phyloP scores from a whole-genome alignment of 2,888 invertebrate genomes.

The Anarsia innoxiella region DNA sequence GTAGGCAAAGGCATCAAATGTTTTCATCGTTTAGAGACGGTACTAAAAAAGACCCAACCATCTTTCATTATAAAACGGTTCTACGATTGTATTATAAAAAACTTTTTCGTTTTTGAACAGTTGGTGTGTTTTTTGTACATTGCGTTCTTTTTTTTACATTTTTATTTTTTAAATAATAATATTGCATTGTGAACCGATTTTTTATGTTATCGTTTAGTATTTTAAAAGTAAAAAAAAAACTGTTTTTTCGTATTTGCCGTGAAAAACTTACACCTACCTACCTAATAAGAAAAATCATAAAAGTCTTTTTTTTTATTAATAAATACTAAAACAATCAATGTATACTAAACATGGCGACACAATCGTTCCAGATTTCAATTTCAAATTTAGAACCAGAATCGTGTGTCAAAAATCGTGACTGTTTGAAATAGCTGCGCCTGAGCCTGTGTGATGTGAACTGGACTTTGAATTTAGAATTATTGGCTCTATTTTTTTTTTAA shows the following conservation, averaged over 20 bases:
- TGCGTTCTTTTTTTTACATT: background rate
- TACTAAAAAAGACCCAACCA: conserved; percentile 21
- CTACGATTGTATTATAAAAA: conserved; percentile 5
- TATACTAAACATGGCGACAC: background rate
- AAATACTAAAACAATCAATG: conserved; percentile 1
- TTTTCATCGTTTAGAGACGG: conserved; percentile 19
- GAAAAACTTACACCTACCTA: too few species aligned
- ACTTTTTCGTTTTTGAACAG: too few species aligned
- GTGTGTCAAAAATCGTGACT: conserved; percentile 32
- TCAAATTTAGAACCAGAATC: conserved; percentile 18
- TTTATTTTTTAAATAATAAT: background rate
- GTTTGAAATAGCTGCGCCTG: conserved; percentile 25
- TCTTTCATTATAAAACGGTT: conserved; percentile 25
- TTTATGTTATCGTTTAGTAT: too few species aligned
- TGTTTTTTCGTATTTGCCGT: too few species aligned
- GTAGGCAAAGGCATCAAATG: conserved; percentile 11
- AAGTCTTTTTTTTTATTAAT: too few species aligned
- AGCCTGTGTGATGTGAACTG: conserved; percentile 26
- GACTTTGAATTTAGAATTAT: conserved; percentile 18
- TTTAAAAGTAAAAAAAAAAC: too few species aligned
- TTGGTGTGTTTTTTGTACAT: background rate
- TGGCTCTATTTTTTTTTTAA: conserved; percentile 13
- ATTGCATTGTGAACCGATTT: background rate
- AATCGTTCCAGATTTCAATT: conserved; percentile 5
- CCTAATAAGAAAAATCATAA: too few species aligned